phyloP scores from a whole-genome alignment of 2,797 vertebrate genomes.

The Catamblyrhynchus diadema region DNA sequence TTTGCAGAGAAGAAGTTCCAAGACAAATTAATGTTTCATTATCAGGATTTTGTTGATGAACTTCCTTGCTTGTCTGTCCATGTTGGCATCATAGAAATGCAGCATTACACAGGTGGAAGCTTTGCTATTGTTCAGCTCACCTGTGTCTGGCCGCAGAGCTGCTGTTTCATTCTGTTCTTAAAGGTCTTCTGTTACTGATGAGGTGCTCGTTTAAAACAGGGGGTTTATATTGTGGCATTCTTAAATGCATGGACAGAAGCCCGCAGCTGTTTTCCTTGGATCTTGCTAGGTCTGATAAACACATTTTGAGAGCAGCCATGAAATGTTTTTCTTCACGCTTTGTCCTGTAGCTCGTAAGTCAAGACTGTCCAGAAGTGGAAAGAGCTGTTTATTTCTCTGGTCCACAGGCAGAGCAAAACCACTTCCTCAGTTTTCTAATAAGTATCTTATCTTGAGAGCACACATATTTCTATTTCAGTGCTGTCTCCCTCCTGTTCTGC shows the following conservation, averaged over 20 bases:
- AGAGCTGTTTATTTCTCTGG: conserved; percentile 51
- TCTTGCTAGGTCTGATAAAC: not conserved
- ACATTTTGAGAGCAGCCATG: not conserved
- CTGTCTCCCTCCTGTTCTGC: conserved; percentile 31
- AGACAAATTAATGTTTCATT: not conserved
- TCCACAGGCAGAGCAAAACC: conserved; percentile 59
- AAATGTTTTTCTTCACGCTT: not conserved
- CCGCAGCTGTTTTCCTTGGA: not conserved
- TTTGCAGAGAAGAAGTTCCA: not conserved
- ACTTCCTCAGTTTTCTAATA: conserved; percentile 75
- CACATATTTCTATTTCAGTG: conserved; percentile 68
- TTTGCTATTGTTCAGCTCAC: not conserved
- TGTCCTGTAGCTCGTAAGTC: not conserved
- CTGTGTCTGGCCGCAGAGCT: not conserved
- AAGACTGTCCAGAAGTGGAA: conserved; percentile 51
- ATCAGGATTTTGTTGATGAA: not conserved
- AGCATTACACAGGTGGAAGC: not conserved
- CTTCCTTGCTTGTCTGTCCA: not conserved
- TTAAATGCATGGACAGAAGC: not conserved
- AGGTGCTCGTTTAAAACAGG: not conserved
- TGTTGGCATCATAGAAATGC: not conserved
- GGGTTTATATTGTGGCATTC: fast-evolving
- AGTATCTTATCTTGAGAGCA: conserved; percentile 70
- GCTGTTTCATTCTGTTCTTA: not conserved
- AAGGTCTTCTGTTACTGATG: not conserved